Evolutionary conservation across 2,113 vertebrate species (phyloP).

Genomic region (Mugil cephalus): DNA sequence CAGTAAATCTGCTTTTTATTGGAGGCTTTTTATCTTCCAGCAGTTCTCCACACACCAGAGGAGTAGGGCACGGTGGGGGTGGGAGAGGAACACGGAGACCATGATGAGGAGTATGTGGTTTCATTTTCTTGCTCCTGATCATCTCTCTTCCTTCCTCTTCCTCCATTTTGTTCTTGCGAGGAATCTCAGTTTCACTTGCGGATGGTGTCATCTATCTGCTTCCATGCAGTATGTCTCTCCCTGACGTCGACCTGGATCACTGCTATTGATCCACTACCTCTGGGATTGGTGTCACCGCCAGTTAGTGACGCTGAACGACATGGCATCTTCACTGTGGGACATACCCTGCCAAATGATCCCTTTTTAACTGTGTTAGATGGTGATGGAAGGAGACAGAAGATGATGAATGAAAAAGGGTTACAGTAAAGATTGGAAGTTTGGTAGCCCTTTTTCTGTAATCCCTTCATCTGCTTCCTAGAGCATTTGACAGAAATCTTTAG

Average conservation of each 20-base stretch:
- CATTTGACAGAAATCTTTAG: background rate
- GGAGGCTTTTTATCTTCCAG: constrained; percentile 52
- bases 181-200: constrained; percentile 23
- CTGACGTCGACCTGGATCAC: constrained; percentile 31
- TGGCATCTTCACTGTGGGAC: constrained; percentile 23
- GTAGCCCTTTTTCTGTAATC: too few species aligned
- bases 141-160: constrained; percentile 5
- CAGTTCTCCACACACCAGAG: constrained; percentile 24
- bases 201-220: background rate
- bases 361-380: too few species aligned
- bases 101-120: constrained; percentile 35
- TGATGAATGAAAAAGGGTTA: background rate
- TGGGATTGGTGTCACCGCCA: background rate
- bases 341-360: background rate
- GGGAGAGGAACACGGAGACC: constrained; percentile 28
- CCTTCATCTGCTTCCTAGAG: too few species aligned
- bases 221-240: background rate
- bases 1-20: constrained; percentile 72
- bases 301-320: constrained; percentile 6
- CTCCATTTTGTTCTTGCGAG: constrained; percentile 28
- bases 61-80: background rate
- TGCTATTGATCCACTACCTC: constrained; percentile 38
- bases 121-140: constrained; percentile 26
- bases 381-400: too few species aligned
- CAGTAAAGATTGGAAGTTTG: too few species aligned